Evolutionary conservation across 2,888 invertebrate genomes (phyloP), one percentile per base, ranked within the genome.

Genomic region (Trypoxylon attenuatum): DNA sequence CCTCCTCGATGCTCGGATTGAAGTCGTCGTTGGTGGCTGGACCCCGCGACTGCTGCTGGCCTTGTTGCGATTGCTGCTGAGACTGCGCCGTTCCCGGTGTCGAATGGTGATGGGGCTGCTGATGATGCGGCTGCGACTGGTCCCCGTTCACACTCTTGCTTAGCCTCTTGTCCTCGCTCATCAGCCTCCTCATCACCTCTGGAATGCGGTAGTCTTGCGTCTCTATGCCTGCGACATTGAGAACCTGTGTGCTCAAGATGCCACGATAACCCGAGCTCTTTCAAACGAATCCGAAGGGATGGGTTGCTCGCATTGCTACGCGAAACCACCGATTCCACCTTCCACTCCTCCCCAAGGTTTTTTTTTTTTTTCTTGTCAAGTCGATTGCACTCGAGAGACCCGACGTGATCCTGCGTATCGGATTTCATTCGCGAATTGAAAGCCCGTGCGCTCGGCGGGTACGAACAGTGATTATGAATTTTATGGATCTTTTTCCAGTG

Each of bases 101-200:
- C 18, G 79, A 64, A 33, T 80, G 80, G 23, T 81, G 81, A 51
- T 79, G 82, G 63, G 75, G 75, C 69, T 68, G 82, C 58, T 72
- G 78, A 59, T 78, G 80, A 19, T 78, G 75, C 33, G 77, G 77
- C 67, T 84, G 86, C 62, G 82, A 78, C 57, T 85, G 85, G 61
- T 86, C 87, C 41, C 83, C 84, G 76, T 82, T 85, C 57, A 80
- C 79, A 68, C 82, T 84, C 77, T 87, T 87, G 71, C 71, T 88
- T 63, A 88, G 78, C 70, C 88, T 83, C 72, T 89, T 88, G 63
- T 91, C 90, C 69, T 90, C 90, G 71, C 88, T 88, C 84, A 90
- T 88, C 81, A 91, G 87, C 68, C 89, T 86, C 72, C 89, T 88
- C 83, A 90, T 88, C 53, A 90, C 88, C 73, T 91, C 91, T 16